Evolutionary conservation across 2,797 vertebrate genomes (phyloP).

Genomic region (Zonotrichia albicollis): DNA sequence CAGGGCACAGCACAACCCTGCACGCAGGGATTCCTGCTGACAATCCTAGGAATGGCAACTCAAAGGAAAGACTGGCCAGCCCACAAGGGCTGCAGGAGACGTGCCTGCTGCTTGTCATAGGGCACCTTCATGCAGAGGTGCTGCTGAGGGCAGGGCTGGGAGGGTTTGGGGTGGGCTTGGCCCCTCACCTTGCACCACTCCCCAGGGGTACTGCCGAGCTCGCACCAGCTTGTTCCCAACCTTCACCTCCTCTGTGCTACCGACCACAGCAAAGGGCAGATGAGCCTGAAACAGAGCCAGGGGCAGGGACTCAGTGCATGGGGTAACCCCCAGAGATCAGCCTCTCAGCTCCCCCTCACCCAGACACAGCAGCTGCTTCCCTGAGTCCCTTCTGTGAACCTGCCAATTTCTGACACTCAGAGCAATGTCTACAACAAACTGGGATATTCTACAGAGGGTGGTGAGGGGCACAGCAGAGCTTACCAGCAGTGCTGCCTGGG

Average conservation of each 20-base stretch:
- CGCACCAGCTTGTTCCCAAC: slow-evolving; percentile 97
- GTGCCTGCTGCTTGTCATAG: rapidly evolving
- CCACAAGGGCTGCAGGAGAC: background rate
- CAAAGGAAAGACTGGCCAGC: rapidly evolving
- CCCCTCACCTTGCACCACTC: slow-evolving; percentile 94
- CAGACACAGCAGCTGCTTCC: background rate
- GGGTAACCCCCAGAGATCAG: background rate
- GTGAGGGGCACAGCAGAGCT: background rate
- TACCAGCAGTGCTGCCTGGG: rapidly evolving
- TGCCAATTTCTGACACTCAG: rapidly evolving
- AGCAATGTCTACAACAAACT: rapidly evolving
- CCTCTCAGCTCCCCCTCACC: background rate
- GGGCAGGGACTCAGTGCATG: background rate
- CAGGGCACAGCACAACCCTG: background rate
- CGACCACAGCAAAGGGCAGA: slow-evolving; percentile 96
- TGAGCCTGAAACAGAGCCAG: slow-evolving; percentile 84
- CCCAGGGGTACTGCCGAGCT: slow-evolving; percentile 98
- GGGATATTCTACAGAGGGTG: background rate
- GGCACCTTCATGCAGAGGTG: rapidly evolving
- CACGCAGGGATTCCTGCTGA: background rate
- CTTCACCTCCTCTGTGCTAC: slow-evolving; percentile 97
- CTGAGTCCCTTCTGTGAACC: background rate
- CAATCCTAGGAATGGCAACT: background rate
- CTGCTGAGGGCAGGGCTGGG: background rate
- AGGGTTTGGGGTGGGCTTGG: background rate